A percentile compares a stretch with the other conserved stretches of the same genome.
These are phyloP conservation scores for Agelastica alni DNA, from an alignment of 2,888 invertebrate genomes.

Conservation along the genomic window DNA sequence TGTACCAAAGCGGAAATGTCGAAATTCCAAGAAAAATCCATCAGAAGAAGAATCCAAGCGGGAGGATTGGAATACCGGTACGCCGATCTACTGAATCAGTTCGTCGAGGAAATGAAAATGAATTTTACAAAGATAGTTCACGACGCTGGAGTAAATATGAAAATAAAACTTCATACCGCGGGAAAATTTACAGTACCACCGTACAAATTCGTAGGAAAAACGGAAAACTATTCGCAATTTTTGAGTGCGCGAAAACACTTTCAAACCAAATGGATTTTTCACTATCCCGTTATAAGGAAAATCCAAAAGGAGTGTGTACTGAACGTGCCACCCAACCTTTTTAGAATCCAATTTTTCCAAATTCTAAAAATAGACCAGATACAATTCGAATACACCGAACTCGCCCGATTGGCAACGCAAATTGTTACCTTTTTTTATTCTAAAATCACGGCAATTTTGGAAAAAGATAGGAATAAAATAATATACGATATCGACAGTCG, in stretches of 20 bases:
- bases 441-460: conserved; percentile 31
- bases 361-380: conserved; percentile 38
- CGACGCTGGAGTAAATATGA: conserved; percentile 36
- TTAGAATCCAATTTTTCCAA: conserved; percentile 53
- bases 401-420: conserved; percentile 33
- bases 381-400: conserved; percentile 36
- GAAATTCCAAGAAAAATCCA: conserved; percentile 64
- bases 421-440: conserved; percentile 39
- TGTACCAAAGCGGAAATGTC: conserved; percentile 36
- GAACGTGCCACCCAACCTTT: conserved; percentile 60
- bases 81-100: conserved; percentile 58
- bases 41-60: conserved; percentile 64
- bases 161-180: conserved; percentile 56
- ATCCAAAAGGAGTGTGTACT: conserved; percentile 61
- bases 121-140: conserved; percentile 63
- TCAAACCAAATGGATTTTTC: conserved; percentile 62
- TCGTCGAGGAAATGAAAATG: conserved; percentile 61
- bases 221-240: conserved; percentile 63
- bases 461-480: conserved; percentile 21
- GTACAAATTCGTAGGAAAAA: conserved; percentile 66
- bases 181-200: conserved; percentile 64
- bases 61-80: conserved; percentile 60
- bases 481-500: background rate
- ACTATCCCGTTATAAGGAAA: conserved; percentile 66
- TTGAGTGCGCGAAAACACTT: conserved; percentile 62